phyloP scores from a whole-genome alignment of 2,888 invertebrate species.

The Erynnis tages region DNA sequence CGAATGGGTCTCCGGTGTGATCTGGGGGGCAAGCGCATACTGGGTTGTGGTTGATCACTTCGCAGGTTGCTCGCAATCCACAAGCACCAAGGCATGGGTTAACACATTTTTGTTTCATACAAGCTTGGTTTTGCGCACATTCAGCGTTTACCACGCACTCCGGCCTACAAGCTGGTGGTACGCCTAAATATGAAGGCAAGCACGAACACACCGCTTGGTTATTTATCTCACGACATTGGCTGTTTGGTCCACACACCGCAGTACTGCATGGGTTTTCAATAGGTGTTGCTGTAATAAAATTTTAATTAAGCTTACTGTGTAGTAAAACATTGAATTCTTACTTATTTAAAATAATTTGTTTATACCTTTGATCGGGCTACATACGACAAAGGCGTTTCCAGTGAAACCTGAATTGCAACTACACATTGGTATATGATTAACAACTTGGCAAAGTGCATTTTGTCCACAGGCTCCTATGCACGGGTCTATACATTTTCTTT shows the following conservation, averaged over 20 bases:
- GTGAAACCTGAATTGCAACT: conserved; percentile 84
- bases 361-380: conserved; percentile 81
- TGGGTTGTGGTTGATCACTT: conserved; percentile 88
- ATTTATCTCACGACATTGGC: conserved; percentile 83
- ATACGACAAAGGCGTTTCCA: conserved; percentile 79
- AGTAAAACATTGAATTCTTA: too few relatives aligned
- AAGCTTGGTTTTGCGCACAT: conserved; percentile 85
- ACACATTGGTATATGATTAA: conserved; percentile 86
- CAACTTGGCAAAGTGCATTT: conserved; percentile 81
- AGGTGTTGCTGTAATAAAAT: conserved; percentile 44
- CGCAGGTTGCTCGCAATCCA: conserved; percentile 83
- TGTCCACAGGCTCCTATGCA: conserved; percentile 87
- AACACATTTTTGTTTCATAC: conserved; percentile 86
- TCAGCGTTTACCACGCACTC: conserved; percentile 88
- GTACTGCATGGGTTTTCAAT: conserved; percentile 83
- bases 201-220: conserved; percentile 88
- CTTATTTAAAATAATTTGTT: neutral
- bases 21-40: conserved; percentile 86
- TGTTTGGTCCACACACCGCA: conserved; percentile 88
- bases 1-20: conserved; percentile 85
- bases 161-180: conserved; percentile 87
- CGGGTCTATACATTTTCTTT: conserved; percentile 88
- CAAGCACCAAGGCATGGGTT: conserved; percentile 89
- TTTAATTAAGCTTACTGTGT: neutral
- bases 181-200: conserved; percentile 85